Conservation (phyloP, 2,888 invertebrate species). For the Proisotoma minuta region DNA sequence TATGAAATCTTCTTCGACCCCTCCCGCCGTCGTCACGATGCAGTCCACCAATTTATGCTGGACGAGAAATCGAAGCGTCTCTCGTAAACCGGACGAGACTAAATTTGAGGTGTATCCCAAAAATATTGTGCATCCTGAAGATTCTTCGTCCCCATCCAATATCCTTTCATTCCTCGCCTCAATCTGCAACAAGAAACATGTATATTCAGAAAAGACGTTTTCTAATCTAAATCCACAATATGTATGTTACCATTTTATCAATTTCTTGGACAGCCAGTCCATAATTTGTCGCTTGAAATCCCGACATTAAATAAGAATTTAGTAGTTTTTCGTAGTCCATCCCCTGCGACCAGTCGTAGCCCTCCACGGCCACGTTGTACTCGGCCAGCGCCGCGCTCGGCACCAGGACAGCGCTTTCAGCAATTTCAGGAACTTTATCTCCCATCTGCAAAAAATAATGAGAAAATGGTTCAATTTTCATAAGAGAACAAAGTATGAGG, state of each 20-base stretch:
- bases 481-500: too few species aligned
- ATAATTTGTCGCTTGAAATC: constrained; percentile 97
- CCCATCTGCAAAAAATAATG: too few species aligned
- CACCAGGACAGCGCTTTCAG: constrained; percentile 39
- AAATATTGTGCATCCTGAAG: constrained; percentile 77
- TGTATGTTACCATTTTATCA: constrained; percentile 73
- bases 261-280: constrained; percentile 86
- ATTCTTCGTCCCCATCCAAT: constrained; percentile 26
- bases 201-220: not conserved
- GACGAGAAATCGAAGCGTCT: constrained; percentile 80
- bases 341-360: constrained; percentile 91
- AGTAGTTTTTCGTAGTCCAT: constrained; percentile 56
- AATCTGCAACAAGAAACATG: too few species aligned
- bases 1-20: constrained; percentile 97
- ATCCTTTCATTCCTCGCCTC: constrained; percentile 20
- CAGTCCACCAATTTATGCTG: constrained; percentile 88
- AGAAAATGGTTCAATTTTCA: too few species aligned
- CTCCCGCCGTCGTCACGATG: constrained; percentile 95
- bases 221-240: not conserved
- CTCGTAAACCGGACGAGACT: constrained; percentile 89
- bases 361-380: constrained; percentile 52
- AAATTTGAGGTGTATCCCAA: constrained; percentile 96
- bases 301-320: constrained; percentile 70
- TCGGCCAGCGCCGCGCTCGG: constrained; percentile 32
- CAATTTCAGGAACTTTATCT: constrained; percentile 21